Percentiles rank a stretch among this genome's conserved stretches.
Evolutionary conservation across 1,140 invertebrate genomes (phyloP).

Genomic region (Mizuhopecten yessoensis): DNA sequence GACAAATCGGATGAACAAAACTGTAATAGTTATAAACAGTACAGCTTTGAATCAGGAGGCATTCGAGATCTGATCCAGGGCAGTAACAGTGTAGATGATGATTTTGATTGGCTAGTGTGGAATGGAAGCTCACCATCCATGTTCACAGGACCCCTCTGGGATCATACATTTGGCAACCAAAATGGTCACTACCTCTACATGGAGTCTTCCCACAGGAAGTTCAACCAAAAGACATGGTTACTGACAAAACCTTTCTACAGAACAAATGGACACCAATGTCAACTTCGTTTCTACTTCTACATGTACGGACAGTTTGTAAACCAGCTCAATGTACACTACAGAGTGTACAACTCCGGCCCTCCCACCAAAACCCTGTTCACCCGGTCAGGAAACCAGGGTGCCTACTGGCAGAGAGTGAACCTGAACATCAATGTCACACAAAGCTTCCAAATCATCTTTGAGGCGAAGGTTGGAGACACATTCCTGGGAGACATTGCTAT

Average conservation of each 20-base stretch:
- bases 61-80: conserved; percentile 66
- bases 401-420: conserved; percentile 70
- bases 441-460: conserved; percentile 77
- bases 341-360: conserved; percentile 71
- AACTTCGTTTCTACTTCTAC: conserved; percentile 76
- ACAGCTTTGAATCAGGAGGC: conserved; percentile 71
- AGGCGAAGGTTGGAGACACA: conserved; percentile 71
- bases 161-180: conserved; percentile 73
- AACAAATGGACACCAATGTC: conserved; percentile 64
- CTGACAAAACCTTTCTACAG: conserved; percentile 65
- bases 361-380: conserved; percentile 68
- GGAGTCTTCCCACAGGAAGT: conserved; percentile 83
- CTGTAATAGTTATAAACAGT: conserved; percentile 64
- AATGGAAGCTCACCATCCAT: conserved; percentile 59
- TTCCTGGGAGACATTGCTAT: conserved; percentile 80
- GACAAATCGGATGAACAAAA: conserved; percentile 78
- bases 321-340: conserved; percentile 73
- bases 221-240: conserved; percentile 79
- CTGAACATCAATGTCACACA: conserved; percentile 61
- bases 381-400: conserved; percentile 69
- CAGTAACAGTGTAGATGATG: conserved; percentile 67
- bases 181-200: conserved; percentile 80
- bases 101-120: conserved; percentile 75
- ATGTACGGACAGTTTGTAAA: conserved; percentile 80
- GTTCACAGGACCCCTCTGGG: conserved; percentile 70